Conservation (phyloP, 1,140 invertebrate species). For the Pinna nobilis region DNA sequence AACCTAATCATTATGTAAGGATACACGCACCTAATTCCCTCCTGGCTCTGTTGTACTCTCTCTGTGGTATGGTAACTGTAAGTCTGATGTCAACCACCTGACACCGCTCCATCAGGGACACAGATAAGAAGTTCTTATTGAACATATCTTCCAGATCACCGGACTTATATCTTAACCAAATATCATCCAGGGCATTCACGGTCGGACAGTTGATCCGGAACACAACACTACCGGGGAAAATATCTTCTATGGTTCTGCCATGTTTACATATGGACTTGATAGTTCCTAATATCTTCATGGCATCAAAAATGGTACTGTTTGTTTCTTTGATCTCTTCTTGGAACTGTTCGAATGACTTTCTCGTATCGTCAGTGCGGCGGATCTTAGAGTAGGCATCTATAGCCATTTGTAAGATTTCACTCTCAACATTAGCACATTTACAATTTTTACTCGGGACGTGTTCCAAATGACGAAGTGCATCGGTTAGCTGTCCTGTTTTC, state of each 20-base stretch:
- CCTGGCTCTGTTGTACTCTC: slow-evolving; percentile 12
- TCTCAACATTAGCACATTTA: slow-evolving; percentile 42
- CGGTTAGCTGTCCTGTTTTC: slow-evolving; percentile 19
- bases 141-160: slow-evolving; percentile 25
- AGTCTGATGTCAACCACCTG: slow-evolving; percentile 10
- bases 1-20: too few species aligned
- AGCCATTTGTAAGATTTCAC: slow-evolving; percentile 45
- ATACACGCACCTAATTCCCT: slow-evolving; percentile 5
- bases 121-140: slow-evolving; percentile 30
- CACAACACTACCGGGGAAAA: slow-evolving; percentile 45
- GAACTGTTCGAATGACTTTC: slow-evolving; percentile 31
- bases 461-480: slow-evolving; percentile 10
- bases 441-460: slow-evolving; percentile 30
- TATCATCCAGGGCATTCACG: slow-evolving; percentile 31
- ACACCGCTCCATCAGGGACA: slow-evolving; percentile 14
- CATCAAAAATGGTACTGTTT: slow-evolving; percentile 21
- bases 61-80: slow-evolving; percentile 9
- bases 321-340: slow-evolving; percentile 22
- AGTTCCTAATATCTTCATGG: slow-evolving; percentile 22
- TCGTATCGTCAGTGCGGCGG: slow-evolving; percentile 21
- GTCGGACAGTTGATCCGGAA: slow-evolving; percentile 44
- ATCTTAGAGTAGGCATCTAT: slow-evolving; percentile 39
- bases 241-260: slow-evolving; percentile 40
- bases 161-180: slow-evolving; percentile 33
- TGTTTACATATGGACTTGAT: slow-evolving; percentile 43